A percentile compares a stretch with the other conserved stretches of the same genome.
phyloP scores from a whole-genome alignment of 2,888 invertebrate genomes.

The Suillia variegata region DNA sequence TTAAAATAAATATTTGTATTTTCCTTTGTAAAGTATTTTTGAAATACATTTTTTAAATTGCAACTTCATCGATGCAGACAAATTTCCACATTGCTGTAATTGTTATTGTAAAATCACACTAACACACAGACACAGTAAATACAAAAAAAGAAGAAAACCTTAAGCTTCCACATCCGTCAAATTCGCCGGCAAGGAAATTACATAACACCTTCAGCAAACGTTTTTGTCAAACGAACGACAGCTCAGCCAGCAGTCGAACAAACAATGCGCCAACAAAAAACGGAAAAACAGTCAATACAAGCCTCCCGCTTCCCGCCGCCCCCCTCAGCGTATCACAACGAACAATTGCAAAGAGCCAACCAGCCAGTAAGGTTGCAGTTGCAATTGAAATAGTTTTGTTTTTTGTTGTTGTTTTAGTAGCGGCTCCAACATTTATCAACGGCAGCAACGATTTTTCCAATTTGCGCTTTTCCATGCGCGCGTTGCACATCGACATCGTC shows the following conservation, averaged over 20 bases:
- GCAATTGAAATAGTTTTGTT: too few relatives aligned
- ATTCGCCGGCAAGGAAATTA: constrained; percentile 16
- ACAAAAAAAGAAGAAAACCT: too few relatives aligned
- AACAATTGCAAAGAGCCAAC: too few relatives aligned
- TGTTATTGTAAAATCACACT: background rate
- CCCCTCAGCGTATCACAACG: too few relatives aligned
- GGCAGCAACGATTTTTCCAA: background rate
- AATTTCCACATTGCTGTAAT: background rate
- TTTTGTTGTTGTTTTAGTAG: too few relatives aligned
- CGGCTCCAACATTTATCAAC: background rate
- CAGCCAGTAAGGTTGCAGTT: background rate
- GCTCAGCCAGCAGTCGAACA: background rate
- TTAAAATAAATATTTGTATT: too few relatives aligned
- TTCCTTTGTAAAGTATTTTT: too few relatives aligned
- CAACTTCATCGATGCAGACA: background rate
- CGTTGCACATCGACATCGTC: too few relatives aligned
- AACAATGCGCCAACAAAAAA: background rate
- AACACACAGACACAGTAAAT: background rate
- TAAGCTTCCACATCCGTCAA: constrained; percentile 1
- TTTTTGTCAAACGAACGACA: too few relatives aligned
- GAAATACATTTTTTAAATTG: too few relatives aligned
- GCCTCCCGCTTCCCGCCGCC: too few relatives aligned
- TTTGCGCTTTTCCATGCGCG: too few relatives aligned
- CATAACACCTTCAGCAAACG: constrained; percentile 5
- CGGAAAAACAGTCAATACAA: background rate